These are phyloP conservation scores for Bruchidius siliquastri DNA, from an alignment of 2,888 invertebrate species.

Conservation along the genomic window DNA sequence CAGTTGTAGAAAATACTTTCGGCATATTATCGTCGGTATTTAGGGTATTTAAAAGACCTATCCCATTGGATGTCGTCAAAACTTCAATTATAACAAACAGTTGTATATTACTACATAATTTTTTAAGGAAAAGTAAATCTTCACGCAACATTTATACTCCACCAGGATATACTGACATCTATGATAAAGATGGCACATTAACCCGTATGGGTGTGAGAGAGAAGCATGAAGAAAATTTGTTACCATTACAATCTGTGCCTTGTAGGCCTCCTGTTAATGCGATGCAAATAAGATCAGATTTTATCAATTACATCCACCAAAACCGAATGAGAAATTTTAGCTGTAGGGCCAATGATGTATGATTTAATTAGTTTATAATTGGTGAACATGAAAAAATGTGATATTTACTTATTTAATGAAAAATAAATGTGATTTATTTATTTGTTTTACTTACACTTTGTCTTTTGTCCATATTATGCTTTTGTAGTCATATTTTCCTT, in stretches of 20 bases:
- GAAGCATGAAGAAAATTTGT: not conserved
- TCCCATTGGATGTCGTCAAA: constrained; percentile 9
- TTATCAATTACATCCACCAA: not conserved
- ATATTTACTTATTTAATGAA: not conserved
- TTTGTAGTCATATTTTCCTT: not conserved
- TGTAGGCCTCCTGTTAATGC: no score
- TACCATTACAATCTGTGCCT: no score
- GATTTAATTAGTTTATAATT: no score
- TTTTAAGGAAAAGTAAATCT: not conserved
- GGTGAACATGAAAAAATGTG: not conserved
- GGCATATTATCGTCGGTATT: constrained; percentile 13
- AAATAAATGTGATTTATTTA: not conserved
- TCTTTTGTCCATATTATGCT: no score
- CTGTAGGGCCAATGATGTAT: no score
- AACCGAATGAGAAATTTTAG: no score
- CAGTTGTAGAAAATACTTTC: constrained; percentile 13
- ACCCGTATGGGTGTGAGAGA: no score
- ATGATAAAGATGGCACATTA: not conserved
- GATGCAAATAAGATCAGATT: no score
- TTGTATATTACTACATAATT: not conserved
- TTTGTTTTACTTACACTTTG: no score
- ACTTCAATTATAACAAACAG: constrained; percentile 7
- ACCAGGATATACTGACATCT: not conserved
- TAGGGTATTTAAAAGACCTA: constrained; percentile 9
- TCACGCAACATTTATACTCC: not conserved